These are phyloP conservation scores for Cryptophagus acutangulus DNA, from an alignment of 2,888 invertebrate species.

Conservation along the genomic window DNA sequence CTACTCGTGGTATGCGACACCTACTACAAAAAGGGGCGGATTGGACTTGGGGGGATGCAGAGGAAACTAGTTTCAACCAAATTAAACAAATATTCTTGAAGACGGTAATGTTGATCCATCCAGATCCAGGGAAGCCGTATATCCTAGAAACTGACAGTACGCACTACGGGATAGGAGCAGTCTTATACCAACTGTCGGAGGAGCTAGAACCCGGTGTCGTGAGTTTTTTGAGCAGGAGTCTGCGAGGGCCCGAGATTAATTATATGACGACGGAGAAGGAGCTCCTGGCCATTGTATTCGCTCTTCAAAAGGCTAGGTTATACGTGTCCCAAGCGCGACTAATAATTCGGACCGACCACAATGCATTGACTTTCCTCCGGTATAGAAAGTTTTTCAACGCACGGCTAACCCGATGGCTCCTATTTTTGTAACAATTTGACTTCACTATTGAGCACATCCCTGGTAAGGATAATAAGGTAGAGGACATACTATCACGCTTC, in stretches of 20 bases:
- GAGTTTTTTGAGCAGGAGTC: constrained; percentile 15
- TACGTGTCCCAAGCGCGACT: constrained; percentile 8
- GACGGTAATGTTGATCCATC: constrained; percentile 12
- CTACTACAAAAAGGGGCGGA: constrained; percentile 12
- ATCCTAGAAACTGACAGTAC: constrained; percentile 14
- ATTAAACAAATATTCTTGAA: constrained; percentile 12
- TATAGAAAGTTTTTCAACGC: constrained; percentile 6
- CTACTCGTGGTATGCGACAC: constrained; percentile 10
- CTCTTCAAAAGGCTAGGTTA: constrained; percentile 8
- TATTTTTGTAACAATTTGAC: constrained; percentile 9
- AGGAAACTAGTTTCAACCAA: constrained; percentile 11
- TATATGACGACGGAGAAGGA: constrained; percentile 14
- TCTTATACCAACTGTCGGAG: constrained; percentile 13
- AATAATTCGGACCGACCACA: constrained; percentile 18
- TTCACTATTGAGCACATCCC: constrained; percentile 4
- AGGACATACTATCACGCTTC: constrained; percentile 10
- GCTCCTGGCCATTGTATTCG: constrained; percentile 13
- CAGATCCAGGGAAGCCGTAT: constrained; percentile 8
- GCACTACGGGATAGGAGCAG: constrained; percentile 10
- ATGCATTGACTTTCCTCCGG: constrained; percentile 12
- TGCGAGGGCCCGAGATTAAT: constrained; percentile 14
- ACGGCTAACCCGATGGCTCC: constrained; percentile 2
- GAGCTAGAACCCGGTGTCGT: constrained; percentile 15
- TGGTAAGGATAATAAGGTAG: constrained; percentile 9
- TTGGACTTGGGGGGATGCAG: constrained; percentile 12